Evolutionary conservation across 2,888 invertebrate genomes (phyloP), one percentile per base, ranked within the genome.

Genomic region (Physocephala rufipes): DNA sequence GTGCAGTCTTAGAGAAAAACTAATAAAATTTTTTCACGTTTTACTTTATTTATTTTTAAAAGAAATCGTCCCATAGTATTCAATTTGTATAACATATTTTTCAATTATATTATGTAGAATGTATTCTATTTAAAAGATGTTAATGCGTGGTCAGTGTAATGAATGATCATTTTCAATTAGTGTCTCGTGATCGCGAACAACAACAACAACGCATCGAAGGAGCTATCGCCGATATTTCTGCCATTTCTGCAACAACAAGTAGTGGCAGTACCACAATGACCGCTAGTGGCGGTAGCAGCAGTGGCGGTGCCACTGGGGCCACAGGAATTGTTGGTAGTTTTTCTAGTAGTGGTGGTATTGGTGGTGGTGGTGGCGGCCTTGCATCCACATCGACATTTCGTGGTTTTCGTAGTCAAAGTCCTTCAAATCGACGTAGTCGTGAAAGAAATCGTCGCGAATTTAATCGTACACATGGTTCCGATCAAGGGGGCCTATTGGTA

Each of bases 371-470:
- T 16, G 76, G 74, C 15, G 76, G 74, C 15, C 75, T 71, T 28
- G 73, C 76, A 2, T 71, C 77, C 16, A 64, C 73, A 43, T 67
- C 76, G 2, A 69, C 79, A 13, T 79, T 78, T 67, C 74, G 85
- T 51, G 82, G 85, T 67, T 86, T 86, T 78, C 86, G 85, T 73
- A 86, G 85, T 79, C 86, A 86, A 78, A 86, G 86, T 76, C 86
- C 86, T 74, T 85, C 86, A 71, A 82, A 82, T 77, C 81, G 85
- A 28, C 81, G 84, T 65, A 86, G 86, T 77, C 82, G 86, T 13
- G 86, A 86, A 65, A 81, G 85, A 21, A 84, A 82, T 76, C 81
- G 82, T 62, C 77, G 80, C 51, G 81, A 81, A 61, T 79, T 81
- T 51, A 79, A 78, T 67, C 84, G 83, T 71, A 84, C 82, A 47